A percentile compares a stretch with the other conserved stretches of the same genome.
phyloP scores from a whole-genome alignment of 2,888 invertebrate species.

The Andrena dorsata region DNA sequence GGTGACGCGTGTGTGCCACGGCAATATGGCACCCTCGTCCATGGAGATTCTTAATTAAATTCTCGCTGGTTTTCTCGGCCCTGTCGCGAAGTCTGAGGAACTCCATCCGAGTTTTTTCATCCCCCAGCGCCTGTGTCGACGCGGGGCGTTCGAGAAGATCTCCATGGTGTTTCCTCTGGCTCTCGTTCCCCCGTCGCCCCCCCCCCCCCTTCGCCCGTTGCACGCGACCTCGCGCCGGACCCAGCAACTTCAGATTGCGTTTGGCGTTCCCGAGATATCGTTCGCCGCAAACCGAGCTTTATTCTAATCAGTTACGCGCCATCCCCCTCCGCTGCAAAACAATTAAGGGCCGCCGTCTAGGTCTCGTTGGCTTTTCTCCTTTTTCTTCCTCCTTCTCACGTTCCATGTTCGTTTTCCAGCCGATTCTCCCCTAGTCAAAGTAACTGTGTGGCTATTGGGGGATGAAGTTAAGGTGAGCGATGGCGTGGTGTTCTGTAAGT shows the following conservation, averaged over 20 bases:
- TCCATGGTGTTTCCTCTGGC: conserved; percentile 20
- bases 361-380: conserved; percentile 28
- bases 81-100: conserved; percentile 42
- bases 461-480: conserved; percentile 1
- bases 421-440: background rate
- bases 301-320: conserved; percentile 64
- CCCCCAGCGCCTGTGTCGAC: conserved; percentile 24
- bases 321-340: conserved; percentile 48
- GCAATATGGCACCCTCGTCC: conserved; percentile 72
- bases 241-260: conserved; percentile 62
- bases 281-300: conserved; percentile 57
- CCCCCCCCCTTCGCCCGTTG: background rate
- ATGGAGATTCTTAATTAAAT: conserved; percentile 83
- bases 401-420: conserved; percentile 20
- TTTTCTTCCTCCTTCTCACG: conserved; percentile 22
- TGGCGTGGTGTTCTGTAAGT: background rate
- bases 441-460: background rate
- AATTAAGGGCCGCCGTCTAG: conserved; percentile 59
- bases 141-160: conserved; percentile 10
- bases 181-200: conserved; percentile 1
- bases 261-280: conserved; percentile 39
- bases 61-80: conserved; percentile 67
- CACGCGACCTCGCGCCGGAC: conserved; percentile 9
- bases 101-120: conserved; percentile 67
- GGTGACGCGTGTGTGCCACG: conserved; percentile 77